Conservation (phyloP, 2,113 vertebrate species). For the Columba livia region DNA sequence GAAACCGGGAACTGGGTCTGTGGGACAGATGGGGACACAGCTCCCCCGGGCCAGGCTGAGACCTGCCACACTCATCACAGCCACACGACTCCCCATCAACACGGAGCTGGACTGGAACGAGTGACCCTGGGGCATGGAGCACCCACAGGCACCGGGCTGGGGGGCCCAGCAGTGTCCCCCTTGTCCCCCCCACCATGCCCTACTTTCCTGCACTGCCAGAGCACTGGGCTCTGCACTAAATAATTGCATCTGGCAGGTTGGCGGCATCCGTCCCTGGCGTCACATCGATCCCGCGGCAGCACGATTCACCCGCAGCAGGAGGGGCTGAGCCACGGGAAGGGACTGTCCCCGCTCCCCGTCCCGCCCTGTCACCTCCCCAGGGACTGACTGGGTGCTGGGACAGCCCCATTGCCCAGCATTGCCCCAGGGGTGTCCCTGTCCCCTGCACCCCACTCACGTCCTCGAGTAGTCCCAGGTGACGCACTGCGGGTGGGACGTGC, state of each 20-base stretch:
- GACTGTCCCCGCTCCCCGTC: fast-evolving
- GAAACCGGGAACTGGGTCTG: neutral
- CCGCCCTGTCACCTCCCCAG: fast-evolving
- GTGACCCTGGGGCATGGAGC: fast-evolving
- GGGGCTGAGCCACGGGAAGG: neutral
- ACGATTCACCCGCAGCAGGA: neutral
- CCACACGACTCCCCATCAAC: neutral
- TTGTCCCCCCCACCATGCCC: neutral
- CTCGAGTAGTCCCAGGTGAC: conserved; percentile 94
- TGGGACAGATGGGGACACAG: neutral
- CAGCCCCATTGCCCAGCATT: neutral
- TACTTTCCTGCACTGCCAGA: neutral
- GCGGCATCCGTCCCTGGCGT: neutral
- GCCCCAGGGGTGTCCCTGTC: neutral
- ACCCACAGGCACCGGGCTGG: neutral
- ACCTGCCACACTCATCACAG: neutral
- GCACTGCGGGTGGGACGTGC: conserved; percentile 92
- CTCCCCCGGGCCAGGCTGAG: neutral
- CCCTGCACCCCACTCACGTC: conserved; percentile 79
- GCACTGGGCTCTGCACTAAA: fast-evolving
- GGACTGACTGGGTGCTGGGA: fast-evolving
- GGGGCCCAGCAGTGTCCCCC: neutral
- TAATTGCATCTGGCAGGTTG: conserved; percentile 26
- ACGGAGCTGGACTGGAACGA: neutral
- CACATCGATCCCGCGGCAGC: neutral